Percentiles rank a stretch among this genome's conserved stretches.
Evolutionary conservation across 2,797 vertebrate species (phyloP).

Genomic region (Ispidina lecontei): DNA sequence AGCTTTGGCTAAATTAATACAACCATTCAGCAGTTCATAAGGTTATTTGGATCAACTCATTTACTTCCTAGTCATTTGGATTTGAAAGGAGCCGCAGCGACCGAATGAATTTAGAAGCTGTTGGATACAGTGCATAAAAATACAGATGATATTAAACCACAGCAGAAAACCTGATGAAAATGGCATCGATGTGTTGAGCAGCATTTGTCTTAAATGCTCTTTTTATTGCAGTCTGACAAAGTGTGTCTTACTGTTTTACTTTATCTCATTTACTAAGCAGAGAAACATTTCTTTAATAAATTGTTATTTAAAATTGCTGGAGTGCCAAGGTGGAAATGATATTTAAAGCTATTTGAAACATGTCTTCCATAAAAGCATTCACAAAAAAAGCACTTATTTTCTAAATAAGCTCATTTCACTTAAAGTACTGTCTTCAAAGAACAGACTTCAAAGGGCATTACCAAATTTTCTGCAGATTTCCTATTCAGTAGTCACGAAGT

Average conservation of each 20-base stretch:
- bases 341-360: conserved; percentile 74
- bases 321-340: conserved; percentile 69
- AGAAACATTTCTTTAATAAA: conserved; percentile 72
- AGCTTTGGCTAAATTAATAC: conserved; percentile 44
- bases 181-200: conserved; percentile 48
- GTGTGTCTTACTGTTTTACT: conserved; percentile 69
- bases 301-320: conserved; percentile 70
- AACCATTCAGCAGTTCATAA: conserved; percentile 44
- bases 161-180: conserved; percentile 49
- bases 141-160: conserved; percentile 26
- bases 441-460: conserved; percentile 73
- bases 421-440: conserved; percentile 74
- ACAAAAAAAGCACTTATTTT: conserved; percentile 52
- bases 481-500: conserved; percentile 63
- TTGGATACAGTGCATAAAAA: conserved; percentile 53
- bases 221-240: conserved; percentile 62
- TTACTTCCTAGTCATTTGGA: conserved; percentile 32
- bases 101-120: conserved; percentile 50
- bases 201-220: conserved; percentile 45
- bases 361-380: conserved; percentile 61
- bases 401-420: conserved; percentile 70
- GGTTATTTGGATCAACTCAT: conserved; percentile 54
- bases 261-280: conserved; percentile 62
- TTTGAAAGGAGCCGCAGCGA: conserved; percentile 51
- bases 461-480: conserved; percentile 73